A percentile compares a stretch with the other conserved stretches of the same genome.
phyloP scores from a whole-genome alignment of 2,888 invertebrate species.

The Volucella zonaria region DNA sequence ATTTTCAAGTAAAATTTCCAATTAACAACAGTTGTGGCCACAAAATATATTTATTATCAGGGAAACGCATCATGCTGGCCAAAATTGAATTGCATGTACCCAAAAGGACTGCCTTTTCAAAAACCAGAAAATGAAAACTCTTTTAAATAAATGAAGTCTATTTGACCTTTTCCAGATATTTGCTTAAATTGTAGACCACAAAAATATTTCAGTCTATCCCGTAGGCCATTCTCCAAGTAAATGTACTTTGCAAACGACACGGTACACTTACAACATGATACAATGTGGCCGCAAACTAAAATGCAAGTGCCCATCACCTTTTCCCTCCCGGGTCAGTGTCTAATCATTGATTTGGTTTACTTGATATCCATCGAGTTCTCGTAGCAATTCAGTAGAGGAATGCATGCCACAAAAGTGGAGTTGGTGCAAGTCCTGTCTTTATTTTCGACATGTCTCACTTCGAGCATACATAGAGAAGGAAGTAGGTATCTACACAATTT shows the following conservation, averaged over 20 bases:
- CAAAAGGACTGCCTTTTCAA: slow-evolving; percentile 5
- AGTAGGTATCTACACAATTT: neutral
- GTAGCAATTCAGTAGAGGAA: slow-evolving; percentile 11
- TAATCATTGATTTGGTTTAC: slow-evolving; percentile 67
- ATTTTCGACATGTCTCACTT: neutral
- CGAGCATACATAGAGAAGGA: neutral
- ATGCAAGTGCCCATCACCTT: slow-evolving; percentile 15
- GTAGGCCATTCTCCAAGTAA: slow-evolving; percentile 44
- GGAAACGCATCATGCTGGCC: neutral
- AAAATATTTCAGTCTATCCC: slow-evolving; percentile 48
- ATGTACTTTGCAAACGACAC: slow-evolving; percentile 3
- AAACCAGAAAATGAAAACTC: neutral
- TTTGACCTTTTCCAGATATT: slow-evolving; percentile 20
- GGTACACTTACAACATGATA: neutral
- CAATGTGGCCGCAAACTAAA: neutral
- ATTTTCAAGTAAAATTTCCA: neutral
- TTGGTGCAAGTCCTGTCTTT: neutral
- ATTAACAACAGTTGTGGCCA: slow-evolving; percentile 30
- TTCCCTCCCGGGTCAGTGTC: slow-evolving; percentile 30
- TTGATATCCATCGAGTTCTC: slow-evolving; percentile 50
- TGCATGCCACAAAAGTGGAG: slow-evolving; percentile 9
- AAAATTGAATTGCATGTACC: slow-evolving; percentile 49
- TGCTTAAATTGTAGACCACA: slow-evolving; percentile 56
- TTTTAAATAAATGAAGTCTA: neutral
- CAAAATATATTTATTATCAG: slow-evolving; percentile 17